Base-by-base conservation (phyloP, 2,113 vertebrate genomes). In the Oceanites oceanicus region DNA sequence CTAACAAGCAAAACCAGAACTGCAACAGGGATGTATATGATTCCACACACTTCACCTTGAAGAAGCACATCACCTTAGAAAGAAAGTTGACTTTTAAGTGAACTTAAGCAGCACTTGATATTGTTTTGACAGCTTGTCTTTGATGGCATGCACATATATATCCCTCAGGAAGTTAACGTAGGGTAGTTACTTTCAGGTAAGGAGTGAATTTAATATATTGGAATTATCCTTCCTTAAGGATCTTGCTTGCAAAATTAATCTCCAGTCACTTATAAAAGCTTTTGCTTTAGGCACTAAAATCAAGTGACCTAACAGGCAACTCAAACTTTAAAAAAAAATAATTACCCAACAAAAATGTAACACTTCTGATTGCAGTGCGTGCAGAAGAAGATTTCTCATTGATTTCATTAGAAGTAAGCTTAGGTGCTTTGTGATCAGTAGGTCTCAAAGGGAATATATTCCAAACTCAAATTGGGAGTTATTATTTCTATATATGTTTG, bases 61-160 rank as follows among this genome's bases (percentile, higher is more conserved):
- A 88, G 63, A 47, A 96, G 76, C 62, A 62, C 56, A 72, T 94
- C 80, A 75, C 52, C 70, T 96, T 94, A 70, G 83, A 96, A 91
- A 27, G 67, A 80, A 96, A 94, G 85, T 38, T 92, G 87, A 80
- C 78, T 96, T 93, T 86, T 92, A 95, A 94, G 79, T 96, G 81
- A 97, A 92, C 63, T 84, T 94, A 93, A 95, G 83, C 23, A 97
- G 78, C 81, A 95, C 94, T 95, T 97, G 89, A 92, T 95, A 84
- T 94, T 96, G 70, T 94, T 96, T 96, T 97, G 96, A 94, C 93
- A 96, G 85, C 67, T 92, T 95, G 81, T 87, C 87, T 96, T 96
- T 92, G 91, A 94, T 86, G 55, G 50, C 36, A 65, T 56, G 36
- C 76, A 88, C 0, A 0, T 44, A 65, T 80, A 88, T 83, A 91